Base-by-base conservation (phyloP, 2,797 vertebrate species). In the Hydrophis major region DNA sequence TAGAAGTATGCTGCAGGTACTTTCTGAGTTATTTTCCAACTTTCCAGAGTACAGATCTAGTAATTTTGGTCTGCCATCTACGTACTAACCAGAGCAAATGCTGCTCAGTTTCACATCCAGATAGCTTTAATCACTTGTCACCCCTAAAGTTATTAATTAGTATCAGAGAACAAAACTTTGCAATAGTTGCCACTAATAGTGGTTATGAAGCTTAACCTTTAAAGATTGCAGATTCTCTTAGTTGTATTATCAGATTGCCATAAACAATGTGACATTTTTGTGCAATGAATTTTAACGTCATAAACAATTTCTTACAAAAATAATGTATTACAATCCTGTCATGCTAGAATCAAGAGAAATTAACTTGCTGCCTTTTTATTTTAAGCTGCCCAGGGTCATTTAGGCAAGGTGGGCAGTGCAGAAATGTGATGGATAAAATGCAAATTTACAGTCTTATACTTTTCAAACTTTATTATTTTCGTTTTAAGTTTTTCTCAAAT, bases 151-250 rank as follows among this genome's bases (percentile, higher is more conserved):
- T 78, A 60, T 59, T 60, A 89, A 92, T 32, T 89, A 66, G n/a
- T 32, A 55, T 56, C 47, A 87, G 18, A 61, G 94, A 32, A 27
- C 86, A 66, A 4, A 83, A 95, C 95, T 95, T 95, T 90, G 88
- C 88, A 94, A 14, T 92, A 92, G 42, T 94, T 93, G 86, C 13
- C 89, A 56, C 83, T 91, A 53, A 69, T 93, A 91, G 92, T 63
- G 93, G 88, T 87, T 91, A 92, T 90, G 92, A 93, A 95, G 86
- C 90, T 96, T 74, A 94, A 95, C 94, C 94, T 96, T 96, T 93
- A 92, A 95, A 94, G 89, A 94, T 95, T 95, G 86, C 90, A 92
- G 93, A 93, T 66, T 28, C 91, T 93, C 59, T 91, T 53, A 86
- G 89, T 60, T 92, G 93, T 55, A 94, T 95, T 96, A 95, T 37